These are phyloP conservation scores for Cyprinella venusta DNA, from an alignment of 2,797 vertebrate species.

Conservation along the genomic window DNA sequence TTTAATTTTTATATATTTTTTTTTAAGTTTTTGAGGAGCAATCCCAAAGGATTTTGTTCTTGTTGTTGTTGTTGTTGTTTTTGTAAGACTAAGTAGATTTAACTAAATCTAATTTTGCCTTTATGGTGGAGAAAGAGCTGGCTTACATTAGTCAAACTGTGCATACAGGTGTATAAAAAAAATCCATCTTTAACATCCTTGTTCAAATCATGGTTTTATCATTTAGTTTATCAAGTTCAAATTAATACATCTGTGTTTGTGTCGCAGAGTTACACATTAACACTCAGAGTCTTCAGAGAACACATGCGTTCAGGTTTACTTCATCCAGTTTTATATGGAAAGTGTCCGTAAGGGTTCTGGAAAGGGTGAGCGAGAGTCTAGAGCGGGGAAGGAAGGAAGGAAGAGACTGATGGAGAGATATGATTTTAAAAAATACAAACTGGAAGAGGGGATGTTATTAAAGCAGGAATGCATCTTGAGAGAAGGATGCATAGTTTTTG, in stretches of 20 bases:
- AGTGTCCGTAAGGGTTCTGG: neutral
- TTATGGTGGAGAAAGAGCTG: neutral
- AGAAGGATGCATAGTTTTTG: slow-evolving; percentile 66
- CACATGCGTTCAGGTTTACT: neutral
- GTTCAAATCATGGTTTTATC: slow-evolving; percentile 24
- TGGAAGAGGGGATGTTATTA: slow-evolving; percentile 39
- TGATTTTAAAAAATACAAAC: neutral
- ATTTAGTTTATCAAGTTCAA: slow-evolving; percentile 3
- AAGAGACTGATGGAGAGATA: neutral
- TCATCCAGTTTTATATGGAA: neutral
- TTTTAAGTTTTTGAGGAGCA: neutral
- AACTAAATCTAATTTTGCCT: neutral
- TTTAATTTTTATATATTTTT: neutral
- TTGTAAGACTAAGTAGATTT: neutral
- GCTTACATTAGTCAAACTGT: neutral
- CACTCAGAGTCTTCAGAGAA: neutral
- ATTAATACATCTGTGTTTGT: slow-evolving; percentile 1
- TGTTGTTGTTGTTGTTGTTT: neutral
- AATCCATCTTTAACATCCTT: slow-evolving; percentile 14
- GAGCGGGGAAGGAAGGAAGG: neutral
- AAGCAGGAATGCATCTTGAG: neutral
- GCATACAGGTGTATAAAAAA: neutral
- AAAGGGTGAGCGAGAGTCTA: neutral
- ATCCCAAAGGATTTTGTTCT: neutral
- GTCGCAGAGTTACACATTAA: slow-evolving; percentile 43